Evolutionary conservation across 1,140 invertebrate species (phyloP), one percentile per base, ranked within the genome.

Genomic region (Apis laboriosa): DNA sequence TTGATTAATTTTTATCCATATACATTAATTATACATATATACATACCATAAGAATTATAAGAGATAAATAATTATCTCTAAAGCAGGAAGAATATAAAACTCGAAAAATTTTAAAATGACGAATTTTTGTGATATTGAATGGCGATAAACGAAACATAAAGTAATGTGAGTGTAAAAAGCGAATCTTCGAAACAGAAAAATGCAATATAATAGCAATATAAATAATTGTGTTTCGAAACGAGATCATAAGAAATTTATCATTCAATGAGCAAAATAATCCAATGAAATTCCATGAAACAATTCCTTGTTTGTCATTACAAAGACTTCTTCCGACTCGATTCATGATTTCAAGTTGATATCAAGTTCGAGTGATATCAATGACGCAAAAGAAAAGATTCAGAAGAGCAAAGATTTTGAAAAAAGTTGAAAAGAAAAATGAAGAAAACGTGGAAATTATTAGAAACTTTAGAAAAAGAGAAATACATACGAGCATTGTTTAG

Each of bases 161-260:
- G 34, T 7, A 43, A 43, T 43, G 5, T 43, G 34, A 43, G 34
- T 43, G 34, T 4, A 43, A 4, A 43, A 4, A 43, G 5, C 34
- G 34, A 43, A 28, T 15, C 17, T 7, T 60, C 34, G 71, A 80
- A 74, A 81, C 72, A 76, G 53, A 72, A 67, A 81, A 81, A 81
- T 66, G 61, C n/a, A n/a, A n/a, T n/a, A n/a, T n/a, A n/a, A 81
- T 81, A 81, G 63, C 63, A 81, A 81, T 80, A 56, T 71, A 71
- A 71, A 80, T 43, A 80, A 80, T 80, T 80, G 71, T 49, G 71
- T 80, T 80, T 19, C 71, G 71, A 55, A 63, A 28, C 71, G 78
- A 64, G 64, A 80, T 80, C 71, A 71, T 75, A 80, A 34, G 78
- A 71, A 43, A 51, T 64, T 7, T 13, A 1, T 17, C 21, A 19